Conservation (phyloP, 2,113 vertebrate genomes). For the Asarcornis scutulata region DNA sequence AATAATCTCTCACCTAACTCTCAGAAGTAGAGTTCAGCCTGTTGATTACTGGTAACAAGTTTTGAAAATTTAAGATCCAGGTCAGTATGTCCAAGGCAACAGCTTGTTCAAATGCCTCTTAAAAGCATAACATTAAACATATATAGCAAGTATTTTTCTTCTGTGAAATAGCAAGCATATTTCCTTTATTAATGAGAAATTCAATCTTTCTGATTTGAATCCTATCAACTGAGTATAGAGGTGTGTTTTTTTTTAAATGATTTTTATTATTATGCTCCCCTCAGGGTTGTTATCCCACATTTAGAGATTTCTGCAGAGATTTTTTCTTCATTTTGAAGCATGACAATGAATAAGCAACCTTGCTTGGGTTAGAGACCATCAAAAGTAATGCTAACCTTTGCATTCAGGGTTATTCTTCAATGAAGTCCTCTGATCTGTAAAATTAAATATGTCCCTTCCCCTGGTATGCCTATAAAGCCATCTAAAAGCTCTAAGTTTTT, state of each 20-base stretch:
- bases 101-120: background rate
- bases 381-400: background rate
- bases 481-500: background rate
- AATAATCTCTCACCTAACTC: background rate
- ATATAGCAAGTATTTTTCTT: background rate
- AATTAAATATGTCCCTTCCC: background rate
- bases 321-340: background rate
- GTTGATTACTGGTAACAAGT: background rate
- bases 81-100: background rate
- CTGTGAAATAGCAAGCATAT: background rate
- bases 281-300: background rate
- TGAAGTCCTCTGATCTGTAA: background rate
- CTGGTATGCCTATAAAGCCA: background rate
- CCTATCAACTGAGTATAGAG: background rate
- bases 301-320: background rate
- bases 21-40: background rate
- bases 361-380: background rate
- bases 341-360: background rate
- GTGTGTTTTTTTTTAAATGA: too few species aligned
- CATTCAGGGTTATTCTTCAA: background rate
- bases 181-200: background rate
- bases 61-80: background rate
- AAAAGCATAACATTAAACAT: constrained; percentile 16
- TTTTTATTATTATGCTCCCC: background rate
- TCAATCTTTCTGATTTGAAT: background rate